Conservation (phyloP, 2,113 vertebrate genomes). For the Protobothrops mucrosquamatus region DNA sequence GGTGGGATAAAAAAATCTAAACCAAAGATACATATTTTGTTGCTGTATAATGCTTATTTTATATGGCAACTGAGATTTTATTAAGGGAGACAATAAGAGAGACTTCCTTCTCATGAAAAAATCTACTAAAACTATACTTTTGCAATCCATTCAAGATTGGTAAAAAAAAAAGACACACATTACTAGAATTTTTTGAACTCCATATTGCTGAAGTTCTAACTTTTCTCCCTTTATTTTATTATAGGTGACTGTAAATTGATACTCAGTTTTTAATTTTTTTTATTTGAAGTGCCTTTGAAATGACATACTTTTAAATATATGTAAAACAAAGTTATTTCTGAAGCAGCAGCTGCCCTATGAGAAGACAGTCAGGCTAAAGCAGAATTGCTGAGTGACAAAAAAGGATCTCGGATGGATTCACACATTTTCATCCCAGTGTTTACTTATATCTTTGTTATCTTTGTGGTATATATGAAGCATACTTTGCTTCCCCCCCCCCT, state of each 20-base stretch:
- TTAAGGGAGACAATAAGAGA: not conserved
- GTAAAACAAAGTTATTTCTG: not conserved
- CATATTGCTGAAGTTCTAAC: not conserved
- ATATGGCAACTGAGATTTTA: not conserved
- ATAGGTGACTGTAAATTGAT: not conserved
- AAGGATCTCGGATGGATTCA: not conserved
- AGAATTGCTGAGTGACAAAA: not conserved
- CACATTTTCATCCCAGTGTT: not conserved
- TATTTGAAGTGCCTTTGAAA: not conserved
- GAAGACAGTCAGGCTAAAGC: not conserved
- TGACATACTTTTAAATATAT: not conserved
- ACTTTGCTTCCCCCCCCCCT: not conserved
- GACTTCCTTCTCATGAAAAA: not conserved
- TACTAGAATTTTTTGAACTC: not conserved
- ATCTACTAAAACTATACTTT: not conserved
- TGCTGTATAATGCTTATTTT: not conserved
- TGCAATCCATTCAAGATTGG: not conserved
- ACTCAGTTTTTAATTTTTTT: not conserved
- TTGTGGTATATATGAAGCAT: not conserved
- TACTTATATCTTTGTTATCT: not conserved
- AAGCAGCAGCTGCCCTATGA: not conserved
- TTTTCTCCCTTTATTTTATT: not conserved
- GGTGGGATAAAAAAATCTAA: not conserved
- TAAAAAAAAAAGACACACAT: not conserved
- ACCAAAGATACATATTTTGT: not conserved